Evolutionary conservation across 1,140 invertebrate genomes (phyloP).

Genomic region (Octopus bimaculoides): DNA sequence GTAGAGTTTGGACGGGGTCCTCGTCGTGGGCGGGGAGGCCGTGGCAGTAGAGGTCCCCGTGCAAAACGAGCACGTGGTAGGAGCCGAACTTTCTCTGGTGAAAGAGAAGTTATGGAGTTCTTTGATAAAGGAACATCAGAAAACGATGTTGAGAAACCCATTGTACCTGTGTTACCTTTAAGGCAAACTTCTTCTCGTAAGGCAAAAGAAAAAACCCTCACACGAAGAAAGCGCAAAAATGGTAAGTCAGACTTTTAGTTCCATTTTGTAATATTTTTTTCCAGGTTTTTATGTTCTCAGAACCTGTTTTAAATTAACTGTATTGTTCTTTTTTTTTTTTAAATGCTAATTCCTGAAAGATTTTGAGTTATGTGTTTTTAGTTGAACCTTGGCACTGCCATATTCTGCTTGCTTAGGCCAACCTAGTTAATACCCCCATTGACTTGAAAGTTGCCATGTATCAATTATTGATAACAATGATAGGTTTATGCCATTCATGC

Average conservation of each 20-base stretch:
- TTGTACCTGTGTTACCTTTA: constrained; percentile 18
- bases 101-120: not conserved
- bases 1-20: not conserved
- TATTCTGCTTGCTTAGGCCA: too few relatives aligned
- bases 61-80: not conserved
- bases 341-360: too few relatives aligned
- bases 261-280: constrained; percentile 1
- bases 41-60: not conserved
- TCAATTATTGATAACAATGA: too few relatives aligned
- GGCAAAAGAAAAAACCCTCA: constrained; percentile 39
- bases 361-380: too few relatives aligned
- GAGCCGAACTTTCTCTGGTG: not conserved
- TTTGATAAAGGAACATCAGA: not conserved
- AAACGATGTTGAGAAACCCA: not conserved
- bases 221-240: constrained; percentile 26
- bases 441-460: too few relatives aligned
- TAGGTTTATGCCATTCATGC: too few relatives aligned
- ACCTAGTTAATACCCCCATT: too few relatives aligned
- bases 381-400: too few relatives aligned
- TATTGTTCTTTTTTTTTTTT: too few relatives aligned
- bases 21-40: not conserved
- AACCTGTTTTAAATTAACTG: too few relatives aligned
- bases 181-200: constrained; percentile 38
- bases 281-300: not conserved
- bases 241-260: constrained; percentile 16